Conservation (phyloP, 2,113 vertebrate genomes). For the Strix aluco region DNA sequence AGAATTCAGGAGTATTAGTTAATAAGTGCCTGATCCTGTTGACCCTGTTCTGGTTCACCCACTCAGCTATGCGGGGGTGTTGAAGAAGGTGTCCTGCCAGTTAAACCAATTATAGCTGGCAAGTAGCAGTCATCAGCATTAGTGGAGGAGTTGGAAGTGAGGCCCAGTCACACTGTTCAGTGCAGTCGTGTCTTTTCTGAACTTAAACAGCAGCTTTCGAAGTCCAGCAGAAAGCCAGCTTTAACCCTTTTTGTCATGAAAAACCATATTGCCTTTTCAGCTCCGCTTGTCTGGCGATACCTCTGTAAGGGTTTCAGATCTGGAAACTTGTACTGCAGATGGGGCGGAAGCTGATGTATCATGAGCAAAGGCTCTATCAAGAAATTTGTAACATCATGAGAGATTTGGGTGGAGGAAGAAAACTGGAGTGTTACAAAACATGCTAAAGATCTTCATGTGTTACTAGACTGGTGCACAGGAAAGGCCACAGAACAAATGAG, state of each 20-base stretch:
- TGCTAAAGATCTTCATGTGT: neutral
- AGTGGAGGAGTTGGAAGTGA: conserved; percentile 20
- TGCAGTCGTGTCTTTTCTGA: neutral
- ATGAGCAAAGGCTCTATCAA: neutral
- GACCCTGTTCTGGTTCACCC: conserved; percentile 65
- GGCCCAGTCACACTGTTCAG: neutral
- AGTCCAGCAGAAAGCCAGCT: neutral
- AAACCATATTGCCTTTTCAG: rapidly evolving
- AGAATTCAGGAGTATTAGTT: conserved; percentile 48
- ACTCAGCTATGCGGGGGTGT: conserved; percentile 62
- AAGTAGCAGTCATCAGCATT: conserved; percentile 29
- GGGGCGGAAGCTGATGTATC: neutral
- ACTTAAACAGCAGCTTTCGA: neutral
- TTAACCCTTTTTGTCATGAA: neutral
- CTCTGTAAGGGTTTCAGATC: rapidly evolving
- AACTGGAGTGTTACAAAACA: neutral
- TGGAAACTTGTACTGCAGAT: neutral
- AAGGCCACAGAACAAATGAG: neutral
- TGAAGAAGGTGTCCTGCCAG: conserved; percentile 55
- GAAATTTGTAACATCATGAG: neutral
- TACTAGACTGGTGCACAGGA: rapidly evolving
- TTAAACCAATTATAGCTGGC: conserved; percentile 61
- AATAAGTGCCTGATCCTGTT: conserved; percentile 68
- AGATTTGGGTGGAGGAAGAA: neutral
- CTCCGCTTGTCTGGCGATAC: rapidly evolving